These are phyloP conservation scores for Diorhabda sublineata DNA, from an alignment of 1,140 invertebrate genomes.

Conservation along the genomic window DNA sequence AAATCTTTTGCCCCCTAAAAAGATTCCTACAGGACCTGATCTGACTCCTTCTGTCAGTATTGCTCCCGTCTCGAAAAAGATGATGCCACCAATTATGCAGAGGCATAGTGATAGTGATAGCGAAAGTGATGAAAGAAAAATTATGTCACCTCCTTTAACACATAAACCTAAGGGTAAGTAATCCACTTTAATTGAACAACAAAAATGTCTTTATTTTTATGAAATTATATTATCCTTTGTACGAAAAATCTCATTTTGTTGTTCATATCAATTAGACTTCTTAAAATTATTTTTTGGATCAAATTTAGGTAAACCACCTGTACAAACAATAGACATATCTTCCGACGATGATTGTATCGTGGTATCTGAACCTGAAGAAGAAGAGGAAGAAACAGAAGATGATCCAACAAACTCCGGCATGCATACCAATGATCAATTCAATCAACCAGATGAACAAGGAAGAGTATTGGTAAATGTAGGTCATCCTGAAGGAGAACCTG, in stretches of 20 bases:
- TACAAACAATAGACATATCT: conserved; percentile 64
- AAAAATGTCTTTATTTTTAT: not conserved
- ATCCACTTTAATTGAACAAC: not conserved
- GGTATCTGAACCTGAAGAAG: conserved; percentile 64
- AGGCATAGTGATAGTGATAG: conserved; percentile 39
- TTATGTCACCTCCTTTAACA: conserved; percentile 19
- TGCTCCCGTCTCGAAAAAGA: conserved; percentile 49
- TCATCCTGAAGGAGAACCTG: conserved; percentile 88
- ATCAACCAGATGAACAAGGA: conserved; percentile 87
- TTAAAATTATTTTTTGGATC: not conserved
- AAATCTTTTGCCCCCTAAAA: conserved; percentile 26
- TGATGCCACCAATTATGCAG: conserved; percentile 19
- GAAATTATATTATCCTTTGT: too few relatives aligned
- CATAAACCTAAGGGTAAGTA: conserved; percentile 26
- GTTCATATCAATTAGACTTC: too few relatives aligned
- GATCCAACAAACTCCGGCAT: conserved; percentile 62
- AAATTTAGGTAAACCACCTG: conserved; percentile 35
- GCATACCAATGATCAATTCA: conserved; percentile 88
- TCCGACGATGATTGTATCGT: conserved; percentile 78
- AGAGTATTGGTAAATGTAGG: conserved; percentile 92
- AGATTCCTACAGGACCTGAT: conserved; percentile 39
- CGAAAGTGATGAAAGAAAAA: conserved; percentile 33
- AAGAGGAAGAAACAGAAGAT: conserved; percentile 55
- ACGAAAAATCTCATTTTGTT: too few relatives aligned
- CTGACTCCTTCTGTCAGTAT: conserved; percentile 54